A percentile compares a stretch with the other conserved stretches of the same genome.
Evolutionary conservation across 1,140 invertebrate species (phyloP).

Genomic region (Heterodera schachtii): DNA sequence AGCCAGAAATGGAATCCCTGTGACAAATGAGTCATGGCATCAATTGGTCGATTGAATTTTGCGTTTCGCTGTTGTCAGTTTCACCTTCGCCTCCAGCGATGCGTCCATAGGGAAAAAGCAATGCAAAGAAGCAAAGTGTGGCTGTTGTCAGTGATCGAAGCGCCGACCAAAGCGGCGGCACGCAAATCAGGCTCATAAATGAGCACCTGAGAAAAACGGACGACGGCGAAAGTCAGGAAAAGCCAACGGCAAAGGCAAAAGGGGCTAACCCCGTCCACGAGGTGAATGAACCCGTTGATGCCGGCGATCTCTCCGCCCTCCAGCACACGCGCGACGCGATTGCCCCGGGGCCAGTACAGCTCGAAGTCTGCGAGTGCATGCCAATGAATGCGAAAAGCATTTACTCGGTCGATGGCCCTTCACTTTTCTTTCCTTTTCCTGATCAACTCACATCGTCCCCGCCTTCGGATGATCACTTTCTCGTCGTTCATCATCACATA

Average conservation of each 20-base stretch:
- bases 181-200: slow-evolving; percentile 56
- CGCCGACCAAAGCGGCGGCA: slow-evolving; percentile 28
- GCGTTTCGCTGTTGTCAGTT: too few relatives aligned
- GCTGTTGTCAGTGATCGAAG: background rate
- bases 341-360: slow-evolving; percentile 64
- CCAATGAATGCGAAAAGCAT: slow-evolving; percentile 16
- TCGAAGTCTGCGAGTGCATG: slow-evolving; percentile 55
- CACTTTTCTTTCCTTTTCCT: background rate
- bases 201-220: slow-evolving; percentile 45
- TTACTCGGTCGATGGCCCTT: background rate
- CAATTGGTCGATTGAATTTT: too few relatives aligned
- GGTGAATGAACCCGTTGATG: slow-evolving; percentile 64
- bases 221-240: background rate
- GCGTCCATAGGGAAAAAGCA: slow-evolving; percentile 1
- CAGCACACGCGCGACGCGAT: slow-evolving; percentile 59
- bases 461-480: slow-evolving; percentile 62
- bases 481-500: slow-evolving; percentile 66
- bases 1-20: too few relatives aligned
- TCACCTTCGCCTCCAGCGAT: background rate
- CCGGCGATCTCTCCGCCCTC: slow-evolving; percentile 65
- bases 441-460: slow-evolving; percentile 59
- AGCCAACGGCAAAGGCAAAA: background rate
- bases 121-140: background rate
- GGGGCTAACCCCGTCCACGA: slow-evolving; percentile 44
- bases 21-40: too few relatives aligned